Evolutionary conservation across 30 jellyfish, hydroid and myxozoan species (phyloP), one percentile per base, ranked within the genome.

Genomic region (Aurelia aurita): DNA sequence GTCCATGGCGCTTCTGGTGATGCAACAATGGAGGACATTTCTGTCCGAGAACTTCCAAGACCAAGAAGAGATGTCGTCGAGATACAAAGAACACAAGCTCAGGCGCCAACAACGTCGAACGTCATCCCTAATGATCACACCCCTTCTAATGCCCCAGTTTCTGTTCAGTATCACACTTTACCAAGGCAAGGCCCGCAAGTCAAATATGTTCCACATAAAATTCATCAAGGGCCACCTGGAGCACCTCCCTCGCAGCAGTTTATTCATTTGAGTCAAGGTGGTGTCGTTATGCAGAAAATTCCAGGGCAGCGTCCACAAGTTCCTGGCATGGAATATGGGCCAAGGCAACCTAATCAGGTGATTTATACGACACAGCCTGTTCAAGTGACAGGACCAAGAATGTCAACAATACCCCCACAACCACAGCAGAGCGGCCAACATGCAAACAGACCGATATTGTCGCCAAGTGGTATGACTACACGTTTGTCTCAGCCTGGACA

Each of bases 361-460:
- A 71, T 87, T 76, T 87, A 63, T 29, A 68, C 96, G 12, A 63
- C 90, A 2, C 96, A 79, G 39, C 74, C 89, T 14, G 87, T 87
- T 44, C 90, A 77, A 49, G 96, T 77, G 29, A 87, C 96, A 6
- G 96, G 89, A 15, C 96, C 96, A 29, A 76, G 96, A 62, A 87
- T 87, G 96, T 72, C 96, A 29, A 69, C 96, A 12, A 53, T 87
- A 14, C 96, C 96, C 8, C 96, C 96, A 39, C 85, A 84, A 22
- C 79, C 85, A 12, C 89, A 87, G 72, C 96, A 76, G 59, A 80
- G 84, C 12, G 58, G 51, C 19, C 93, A 70, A 47, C 93, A 83
- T 57, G 64, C 61, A 2, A 71, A 54, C 60, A 59, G 93, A 31
- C 87, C 86, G 2, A 58, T 71, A 1, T 69, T 69, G 26, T 83